A percentile compares a stretch with the other conserved stretches of the same genome.
These are phyloP conservation scores for Atractosteus spatula DNA, from an alignment of 2,113 vertebrate genomes.

Conservation along the genomic window DNA sequence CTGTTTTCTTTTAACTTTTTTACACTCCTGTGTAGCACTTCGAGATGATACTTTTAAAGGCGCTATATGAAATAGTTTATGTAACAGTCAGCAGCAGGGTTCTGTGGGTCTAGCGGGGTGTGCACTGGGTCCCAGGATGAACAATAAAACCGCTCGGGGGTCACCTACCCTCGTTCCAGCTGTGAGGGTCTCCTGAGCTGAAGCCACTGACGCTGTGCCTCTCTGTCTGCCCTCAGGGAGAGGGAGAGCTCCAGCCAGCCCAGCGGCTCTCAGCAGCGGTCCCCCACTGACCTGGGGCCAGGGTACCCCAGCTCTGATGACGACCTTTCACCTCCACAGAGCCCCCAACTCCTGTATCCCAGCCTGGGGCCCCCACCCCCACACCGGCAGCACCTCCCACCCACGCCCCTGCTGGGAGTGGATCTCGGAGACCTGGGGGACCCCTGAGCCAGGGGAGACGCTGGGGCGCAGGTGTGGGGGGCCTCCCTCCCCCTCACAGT, in stretches of 20 bases:
- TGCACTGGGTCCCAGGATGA: too few species aligned
- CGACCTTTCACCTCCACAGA: slow-evolving; percentile 41
- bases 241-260: not conserved
- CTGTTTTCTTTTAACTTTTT: too few species aligned
- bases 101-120: too few species aligned
- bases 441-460: not conserved
- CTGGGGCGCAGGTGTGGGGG: not conserved
- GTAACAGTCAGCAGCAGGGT: too few species aligned
- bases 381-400: slow-evolving; percentile 28
- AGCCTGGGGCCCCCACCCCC: slow-evolving; percentile 27
- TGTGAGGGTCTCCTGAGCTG: not conserved
- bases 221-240: slow-evolving; percentile 14
- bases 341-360: slow-evolving; percentile 31
- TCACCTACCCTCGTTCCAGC: too few species aligned
- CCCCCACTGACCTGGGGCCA: slow-evolving; percentile 15
- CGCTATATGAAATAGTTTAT: too few species aligned
- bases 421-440: not conserved
- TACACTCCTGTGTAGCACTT: too few species aligned
- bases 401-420: slow-evolving; percentile 23
- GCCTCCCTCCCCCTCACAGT: too few species aligned
- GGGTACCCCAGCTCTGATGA: slow-evolving; percentile 46
- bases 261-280: too few species aligned
- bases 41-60: too few species aligned
- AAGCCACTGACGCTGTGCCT: not conserved
- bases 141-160: too few species aligned